Base-by-base conservation (phyloP, 1,140 invertebrate genomes). In the Ceratosolen solmsi region DNA sequence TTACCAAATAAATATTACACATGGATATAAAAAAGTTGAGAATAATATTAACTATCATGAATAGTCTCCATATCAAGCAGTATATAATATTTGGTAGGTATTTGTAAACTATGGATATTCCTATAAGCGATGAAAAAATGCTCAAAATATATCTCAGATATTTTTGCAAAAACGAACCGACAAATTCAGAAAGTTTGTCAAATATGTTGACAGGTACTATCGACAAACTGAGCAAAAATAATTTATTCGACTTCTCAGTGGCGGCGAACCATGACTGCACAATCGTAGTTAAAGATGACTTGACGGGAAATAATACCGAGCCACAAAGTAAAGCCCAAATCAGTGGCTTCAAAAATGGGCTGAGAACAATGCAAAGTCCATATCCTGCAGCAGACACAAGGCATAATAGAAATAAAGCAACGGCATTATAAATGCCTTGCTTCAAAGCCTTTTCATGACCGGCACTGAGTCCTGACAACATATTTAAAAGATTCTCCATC, bases 271-370 rank as follows among this genome's bases (percentile, higher is more conserved):
- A 98, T 82, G 92, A 92, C 81, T 94, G 93, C 68, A 96, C 92
- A 84, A 92, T 92, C 30, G 93, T 93, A 9, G 95, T 94, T 20
- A 98, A 87, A 46, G 94, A 94, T 78, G 94, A 93, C 87, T 99
- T 99, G 85, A 98, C 95, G 0, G 97, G 97, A 90, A 98, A 96
- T 36, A 99, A 92, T 51, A 97, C 95, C 13, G 96, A 96, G 20
- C 97, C 97, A 89, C 97, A 97, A 22, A 99, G 90, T 68, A 99
- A 91, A 7, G 98, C 98, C 98, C 98, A 99, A 80, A 99, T 93
- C 49, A 99, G 88, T 0, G 98, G 97, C 86, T 97, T 96, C 25
- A 99, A 93, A 91, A 99, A 99, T 0, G 97, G 97, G 87, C 96
- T 95, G 8, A 99, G 90, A 70, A 97, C 95, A 82, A 95, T 94